A percentile compares a stretch with the other conserved stretches of the same genome.
Evolutionary conservation across 2,113 vertebrate species (phyloP).

Genomic region (Syngnathus scovelli): DNA sequence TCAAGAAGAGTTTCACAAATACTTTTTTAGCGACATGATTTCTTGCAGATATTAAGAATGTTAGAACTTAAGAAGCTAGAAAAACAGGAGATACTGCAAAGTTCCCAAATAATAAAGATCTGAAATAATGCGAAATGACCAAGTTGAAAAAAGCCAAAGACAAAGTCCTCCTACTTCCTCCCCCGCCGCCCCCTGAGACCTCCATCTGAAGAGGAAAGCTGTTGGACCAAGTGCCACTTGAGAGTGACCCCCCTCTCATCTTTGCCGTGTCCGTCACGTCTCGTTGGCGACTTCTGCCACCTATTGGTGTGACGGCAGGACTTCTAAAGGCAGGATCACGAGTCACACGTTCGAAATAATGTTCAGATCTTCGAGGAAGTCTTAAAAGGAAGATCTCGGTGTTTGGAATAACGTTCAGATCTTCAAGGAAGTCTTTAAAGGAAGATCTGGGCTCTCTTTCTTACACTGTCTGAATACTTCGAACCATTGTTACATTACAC

Average conservation of each 20-base stretch:
- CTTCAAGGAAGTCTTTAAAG: background rate
- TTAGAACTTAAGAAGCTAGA: no score
- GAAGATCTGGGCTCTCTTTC: background rate
- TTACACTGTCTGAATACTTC: background rate
- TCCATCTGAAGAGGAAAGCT: constrained; percentile 61
- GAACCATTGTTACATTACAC: constrained; percentile 3
- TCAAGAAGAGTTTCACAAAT: no score
- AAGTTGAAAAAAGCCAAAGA: background rate
- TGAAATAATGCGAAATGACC: background rate
- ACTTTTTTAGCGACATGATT: no score
- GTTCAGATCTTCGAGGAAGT: background rate
- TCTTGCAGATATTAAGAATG: no score
- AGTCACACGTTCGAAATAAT: constrained; percentile 14
- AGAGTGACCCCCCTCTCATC: constrained; percentile 57
- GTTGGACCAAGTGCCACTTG: constrained; percentile 69
- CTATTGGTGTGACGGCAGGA: constrained; percentile 64
- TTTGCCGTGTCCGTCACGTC: constrained; percentile 52
- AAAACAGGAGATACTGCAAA: no score
- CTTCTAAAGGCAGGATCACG: constrained; percentile 37
- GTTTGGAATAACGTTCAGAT: background rate
- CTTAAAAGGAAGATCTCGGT: background rate
- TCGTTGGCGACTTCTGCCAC: constrained; percentile 61
- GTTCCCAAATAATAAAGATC: background rate
- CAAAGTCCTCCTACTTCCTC: constrained; percentile 21
- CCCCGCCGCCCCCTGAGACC: constrained; percentile 50